Base-by-base conservation (phyloP, 2,113 vertebrate species). In the Nesospiza acunhae region DNA sequence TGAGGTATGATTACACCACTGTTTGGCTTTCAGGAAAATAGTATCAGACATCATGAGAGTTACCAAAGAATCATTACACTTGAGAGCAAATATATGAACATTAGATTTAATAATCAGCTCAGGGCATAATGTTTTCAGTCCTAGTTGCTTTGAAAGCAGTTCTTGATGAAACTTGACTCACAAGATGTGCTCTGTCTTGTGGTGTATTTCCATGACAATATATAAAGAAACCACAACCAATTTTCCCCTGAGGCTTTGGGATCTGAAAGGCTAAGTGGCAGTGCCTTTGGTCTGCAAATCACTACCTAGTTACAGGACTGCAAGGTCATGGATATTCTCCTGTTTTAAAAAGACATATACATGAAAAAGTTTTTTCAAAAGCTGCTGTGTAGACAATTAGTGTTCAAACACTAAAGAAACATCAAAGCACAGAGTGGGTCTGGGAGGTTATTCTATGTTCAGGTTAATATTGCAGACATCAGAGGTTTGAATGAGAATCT, bases 161-260 rank as follows among this genome's bases (percentile, higher is more conserved):
- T 64, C 33, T 44, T 73, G 44, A 56, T 80, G 49, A 20, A 26
- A 50, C 26, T 26, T 69, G 42, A 42, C 47, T 88, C 37, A 41
- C 28, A 72, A 46, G 15, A 56, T 85, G 9, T 11, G 9, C 19
- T 81, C 15, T 84, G 8, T 53, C 41, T 66, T 78, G n/a, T 30
- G 28, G 8, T 28, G 10, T 73, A 69, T 13, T 30, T 87, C 60
- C 21, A 56, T 33, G 56, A 82, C 41, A 89, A 60, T 39, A 50
- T 31, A 56, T 21, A 27, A 56, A 82, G 78, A 81, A 84, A 84
- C 74, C 24, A 39, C 16, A 66, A 13, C 5, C 13, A 50, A 27
- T 89, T 95, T 96, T 91, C n/a, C 66, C 19, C 17, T 26, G 47
- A n/a, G 47, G 33, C 23, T 91, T 87, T 96, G 66, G 75, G 85